Evolutionary conservation across 2,113 vertebrate genomes (phyloP).

Genomic region (Melanocharis versteri): DNA sequence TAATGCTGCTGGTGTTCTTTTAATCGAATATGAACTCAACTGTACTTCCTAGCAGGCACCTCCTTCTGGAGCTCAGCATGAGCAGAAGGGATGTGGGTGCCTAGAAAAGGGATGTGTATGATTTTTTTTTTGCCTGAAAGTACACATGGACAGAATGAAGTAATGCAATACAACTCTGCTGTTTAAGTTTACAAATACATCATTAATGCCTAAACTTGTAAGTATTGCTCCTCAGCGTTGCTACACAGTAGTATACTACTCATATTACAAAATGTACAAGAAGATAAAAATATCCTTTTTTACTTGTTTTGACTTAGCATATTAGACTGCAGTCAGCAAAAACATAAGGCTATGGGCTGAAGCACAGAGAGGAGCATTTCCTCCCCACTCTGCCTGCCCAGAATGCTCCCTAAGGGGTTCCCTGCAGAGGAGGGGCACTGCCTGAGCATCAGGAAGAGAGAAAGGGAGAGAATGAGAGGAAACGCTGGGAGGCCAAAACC

Average conservation of each 20-base stretch:
- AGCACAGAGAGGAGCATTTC: not conserved
- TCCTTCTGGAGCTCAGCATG: not conserved
- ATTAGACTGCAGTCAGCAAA: not conserved
- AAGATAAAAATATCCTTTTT: not conserved
- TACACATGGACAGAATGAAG: not conserved
- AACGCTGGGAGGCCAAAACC: not conserved
- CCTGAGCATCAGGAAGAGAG: not conserved
- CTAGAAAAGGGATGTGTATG: not conserved
- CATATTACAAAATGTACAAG: not conserved
- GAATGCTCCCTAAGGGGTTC: not conserved
- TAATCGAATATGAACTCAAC: not conserved
- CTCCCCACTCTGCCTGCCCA: accelerated
- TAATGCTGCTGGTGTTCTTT: not conserved
- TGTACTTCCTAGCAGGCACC: not conserved
- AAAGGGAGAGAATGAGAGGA: not conserved
- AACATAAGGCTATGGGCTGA: not conserved
- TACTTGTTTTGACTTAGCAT: not conserved
- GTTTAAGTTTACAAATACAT: not conserved
- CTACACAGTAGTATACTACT: not conserved
- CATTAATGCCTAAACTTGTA: not conserved
- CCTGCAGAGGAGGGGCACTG: not conserved
- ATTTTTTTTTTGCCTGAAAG: not conserved
- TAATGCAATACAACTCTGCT: not conserved
- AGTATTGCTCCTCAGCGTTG: not conserved
- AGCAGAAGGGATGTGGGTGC: not conserved